Base-by-base conservation (phyloP, 2,888 invertebrate genomes). In the Tortricodes alternella region DNA sequence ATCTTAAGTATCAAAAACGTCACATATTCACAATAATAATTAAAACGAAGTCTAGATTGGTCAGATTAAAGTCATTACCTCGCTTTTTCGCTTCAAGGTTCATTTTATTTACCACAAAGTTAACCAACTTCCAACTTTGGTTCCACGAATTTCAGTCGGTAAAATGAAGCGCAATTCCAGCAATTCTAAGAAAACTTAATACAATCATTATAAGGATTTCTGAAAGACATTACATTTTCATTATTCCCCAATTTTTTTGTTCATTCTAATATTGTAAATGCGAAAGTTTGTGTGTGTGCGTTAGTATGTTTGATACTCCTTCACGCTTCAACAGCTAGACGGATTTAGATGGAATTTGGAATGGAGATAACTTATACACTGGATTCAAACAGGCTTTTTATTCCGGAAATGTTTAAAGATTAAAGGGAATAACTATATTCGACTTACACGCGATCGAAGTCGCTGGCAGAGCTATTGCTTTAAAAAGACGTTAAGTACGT, bases 181-280 rank as follows among this genome's bases (percentile, higher is more conserved):
- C 32, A 18, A 9, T 53, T 53, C 53, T 34, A 9, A 32, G 53
- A 46, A 53, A 18, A 9, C 18, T 6, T 39, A 34, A 53, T 34
- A 23, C 23, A n/a, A n/a, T n/a, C n/a, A n/a, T n/a, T 38, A 38
- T 37, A 32, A 53, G 21, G 9, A 32, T 46, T 46, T 46, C 27
- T n/a, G n/a, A 35, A 18, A 39, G 44, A 2, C 15, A 39, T 39
- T 5, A 32, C 7, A 23, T 18, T 21, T 23, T 9, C 13, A 21
- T 16, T 29, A 46, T 35, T 37, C 15, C 27, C 15, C 7, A 37
- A 8, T 7, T 0, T 37, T 9, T 18, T 37, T 19, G 39, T 32
- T 32, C 29, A 41, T 39, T 39, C 39, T n/a, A n/a, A n/a, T n/a
- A n/a, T n/a, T n/a, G n/a, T n/a, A n/a, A n/a, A n/a, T n/a, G n/a